Percentiles rank a stretch among this genome's conserved stretches.
phyloP scores from a whole-genome alignment of 2,797 vertebrate genomes.

The Aplochiton taeniatus region DNA sequence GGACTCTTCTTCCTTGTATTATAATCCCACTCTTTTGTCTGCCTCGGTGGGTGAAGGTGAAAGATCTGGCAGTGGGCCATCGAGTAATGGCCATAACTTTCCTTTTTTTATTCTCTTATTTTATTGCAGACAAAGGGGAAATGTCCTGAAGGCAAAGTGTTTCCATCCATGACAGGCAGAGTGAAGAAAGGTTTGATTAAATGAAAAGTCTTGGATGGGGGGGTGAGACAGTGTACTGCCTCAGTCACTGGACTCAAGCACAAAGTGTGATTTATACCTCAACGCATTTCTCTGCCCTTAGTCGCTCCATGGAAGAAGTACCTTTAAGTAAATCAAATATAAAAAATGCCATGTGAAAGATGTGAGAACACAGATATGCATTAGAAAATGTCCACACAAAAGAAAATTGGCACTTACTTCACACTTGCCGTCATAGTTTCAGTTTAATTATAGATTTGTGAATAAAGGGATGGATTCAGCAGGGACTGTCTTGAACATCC shows the following conservation, averaged over 20 bases:
- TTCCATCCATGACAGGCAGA: conserved; percentile 7
- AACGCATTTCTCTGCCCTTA: conserved; percentile 45
- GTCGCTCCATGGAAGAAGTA: conserved; percentile 41
- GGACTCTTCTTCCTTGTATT: conserved; percentile 26
- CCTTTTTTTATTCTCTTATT: conserved; percentile 18
- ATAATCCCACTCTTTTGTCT: conserved; percentile 20
- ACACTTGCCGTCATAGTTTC: conserved; percentile 55
- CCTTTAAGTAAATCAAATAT: conserved; percentile 46
- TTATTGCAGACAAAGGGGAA: conserved; percentile 12
- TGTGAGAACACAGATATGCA: conserved; percentile 57
- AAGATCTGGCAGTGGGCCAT: conserved; percentile 8
- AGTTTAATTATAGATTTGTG: conserved; percentile 68
- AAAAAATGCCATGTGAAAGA: no score
- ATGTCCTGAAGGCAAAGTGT: conserved; percentile 16
- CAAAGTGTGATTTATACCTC: conserved; percentile 39
- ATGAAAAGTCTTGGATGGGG: conserved; percentile 13
- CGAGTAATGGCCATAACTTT: not conserved
- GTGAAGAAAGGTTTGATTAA: conserved; percentile 7
- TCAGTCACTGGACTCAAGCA: not conserved
- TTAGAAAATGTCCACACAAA: conserved; percentile 60
- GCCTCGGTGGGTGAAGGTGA: conserved; percentile 23
- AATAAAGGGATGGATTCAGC: conserved; percentile 44
- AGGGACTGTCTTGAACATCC: conserved; percentile 24
- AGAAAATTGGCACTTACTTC: conserved; percentile 57
- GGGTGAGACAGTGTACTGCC: not conserved